Conservation (phyloP, 2,113 vertebrate genomes). For the Centropristis striata region DNA sequence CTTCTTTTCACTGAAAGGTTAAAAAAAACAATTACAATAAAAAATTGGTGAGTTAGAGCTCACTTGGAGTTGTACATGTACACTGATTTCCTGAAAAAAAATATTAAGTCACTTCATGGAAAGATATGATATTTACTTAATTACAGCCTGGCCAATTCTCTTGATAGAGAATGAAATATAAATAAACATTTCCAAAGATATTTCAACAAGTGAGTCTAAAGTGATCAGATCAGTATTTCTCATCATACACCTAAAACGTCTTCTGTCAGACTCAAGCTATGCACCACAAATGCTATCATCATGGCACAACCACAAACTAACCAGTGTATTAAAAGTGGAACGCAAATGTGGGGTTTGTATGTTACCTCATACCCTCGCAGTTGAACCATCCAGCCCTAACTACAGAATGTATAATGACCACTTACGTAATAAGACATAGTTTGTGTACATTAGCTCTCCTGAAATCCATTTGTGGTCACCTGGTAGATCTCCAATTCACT, state of each 20-base stretch:
- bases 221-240: slow-evolving; percentile 19
- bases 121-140: background rate
- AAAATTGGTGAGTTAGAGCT: background rate
- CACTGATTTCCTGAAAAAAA: background rate
- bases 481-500: slow-evolving; percentile 30
- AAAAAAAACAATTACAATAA: too few relatives aligned
- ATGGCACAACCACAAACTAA: slow-evolving; percentile 73
- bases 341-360: slow-evolving; percentile 54
- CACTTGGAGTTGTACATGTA: background rate
- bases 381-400: slow-evolving; percentile 57
- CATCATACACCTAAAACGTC: slow-evolving; percentile 31
- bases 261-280: slow-evolving; percentile 47
- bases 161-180: background rate
- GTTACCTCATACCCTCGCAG: slow-evolving; percentile 67
- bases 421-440: slow-evolving; percentile 48
- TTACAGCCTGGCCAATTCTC: background rate
- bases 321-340: slow-evolving; percentile 68
- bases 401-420: slow-evolving; percentile 50
- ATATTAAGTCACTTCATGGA: background rate
- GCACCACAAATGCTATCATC: slow-evolving; percentile 49
- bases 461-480: slow-evolving; percentile 61
- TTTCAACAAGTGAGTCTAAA: background rate
- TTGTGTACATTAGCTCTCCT: slow-evolving; percentile 54
- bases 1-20: too few relatives aligned
- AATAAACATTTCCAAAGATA: slow-evolving; percentile 1